Evolutionary conservation across 2,888 invertebrate genomes (phyloP).

Genomic region (Platypus cylindrus): DNA sequence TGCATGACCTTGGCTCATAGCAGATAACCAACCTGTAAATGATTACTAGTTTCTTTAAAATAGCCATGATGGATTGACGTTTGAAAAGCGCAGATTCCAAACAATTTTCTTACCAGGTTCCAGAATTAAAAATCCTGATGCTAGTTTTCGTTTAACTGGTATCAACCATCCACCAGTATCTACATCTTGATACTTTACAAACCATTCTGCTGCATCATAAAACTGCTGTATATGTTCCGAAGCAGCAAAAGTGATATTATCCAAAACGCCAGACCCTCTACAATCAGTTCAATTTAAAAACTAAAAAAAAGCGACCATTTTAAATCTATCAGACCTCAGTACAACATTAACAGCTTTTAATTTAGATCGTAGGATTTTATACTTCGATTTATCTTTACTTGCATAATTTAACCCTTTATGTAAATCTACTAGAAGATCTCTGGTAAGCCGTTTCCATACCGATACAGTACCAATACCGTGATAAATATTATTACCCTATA

Average conservation of each 20-base stretch:
- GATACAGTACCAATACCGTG: slow-evolving; percentile 66
- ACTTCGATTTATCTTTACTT: slow-evolving; percentile 55
- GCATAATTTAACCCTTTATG: slow-evolving; percentile 72
- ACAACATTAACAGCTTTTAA: slow-evolving; percentile 43
- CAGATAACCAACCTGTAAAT: slow-evolving; percentile 58
- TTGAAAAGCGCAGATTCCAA: too few relatives aligned
- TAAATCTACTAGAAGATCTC: slow-evolving; percentile 81
- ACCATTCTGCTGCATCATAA: slow-evolving; percentile 87
- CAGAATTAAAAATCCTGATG: slow-evolving; percentile 62
- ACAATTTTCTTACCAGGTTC: slow-evolving; percentile 46
- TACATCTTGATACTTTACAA: slow-evolving; percentile 71
- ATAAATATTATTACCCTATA: slow-evolving; percentile 63
- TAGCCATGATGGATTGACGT: too few relatives aligned
- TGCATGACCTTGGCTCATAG: slow-evolving; percentile 98
- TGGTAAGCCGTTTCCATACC: slow-evolving; percentile 65
- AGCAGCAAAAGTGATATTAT: slow-evolving; percentile 65
- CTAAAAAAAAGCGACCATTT: neutral
- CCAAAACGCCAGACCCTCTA: slow-evolving; percentile 49
- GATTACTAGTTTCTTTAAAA: slow-evolving; percentile 1
- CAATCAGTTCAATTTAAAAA: neutral
- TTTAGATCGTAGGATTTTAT: slow-evolving; percentile 56
- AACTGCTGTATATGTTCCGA: slow-evolving; percentile 86
- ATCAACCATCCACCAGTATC: slow-evolving; percentile 88
- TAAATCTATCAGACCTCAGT: slow-evolving; percentile 13
- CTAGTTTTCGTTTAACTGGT: slow-evolving; percentile 63